Conservation (phyloP, 2,113 vertebrate genomes). For the Heliornis fulica region DNA sequence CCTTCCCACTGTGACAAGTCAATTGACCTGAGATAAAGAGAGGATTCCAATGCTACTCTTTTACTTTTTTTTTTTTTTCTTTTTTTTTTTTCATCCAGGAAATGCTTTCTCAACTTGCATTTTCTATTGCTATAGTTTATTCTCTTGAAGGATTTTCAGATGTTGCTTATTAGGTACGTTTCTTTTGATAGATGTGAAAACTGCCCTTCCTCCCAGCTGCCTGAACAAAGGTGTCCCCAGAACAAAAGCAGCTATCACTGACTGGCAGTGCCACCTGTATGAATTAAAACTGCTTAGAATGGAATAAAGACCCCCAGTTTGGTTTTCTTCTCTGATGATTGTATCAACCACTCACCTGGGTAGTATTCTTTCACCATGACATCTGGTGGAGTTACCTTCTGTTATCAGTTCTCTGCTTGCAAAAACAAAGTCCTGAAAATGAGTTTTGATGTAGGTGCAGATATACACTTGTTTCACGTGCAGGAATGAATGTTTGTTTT, state of each 20-base stretch:
- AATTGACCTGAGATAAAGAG: constrained; percentile 39
- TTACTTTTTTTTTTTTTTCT: background rate
- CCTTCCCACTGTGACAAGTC: constrained; percentile 36
- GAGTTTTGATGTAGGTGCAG: background rate
- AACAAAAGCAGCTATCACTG: constrained; percentile 21
- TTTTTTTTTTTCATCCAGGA: background rate
- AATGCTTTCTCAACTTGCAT: constrained; percentile 11
- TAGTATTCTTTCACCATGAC: background rate
- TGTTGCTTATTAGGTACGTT: constrained; percentile 58
- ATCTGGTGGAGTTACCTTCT: background rate
- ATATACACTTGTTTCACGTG: background rate
- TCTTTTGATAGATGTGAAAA: constrained; percentile 52
- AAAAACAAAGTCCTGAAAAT: background rate
- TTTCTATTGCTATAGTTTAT: constrained; percentile 32
- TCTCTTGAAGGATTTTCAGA: constrained; percentile 36
- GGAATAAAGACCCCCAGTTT: background rate
- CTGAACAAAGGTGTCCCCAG: constrained; percentile 59
- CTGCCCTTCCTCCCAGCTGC: constrained; percentile 55
- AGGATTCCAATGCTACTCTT: constrained; percentile 47
- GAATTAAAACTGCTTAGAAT: constrained; percentile 29
- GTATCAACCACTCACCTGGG: background rate
- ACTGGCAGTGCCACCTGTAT: constrained; percentile 56
- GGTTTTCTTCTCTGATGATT: constrained; percentile 26
- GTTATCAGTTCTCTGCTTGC: background rate
- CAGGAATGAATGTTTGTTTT: background rate